Conservation (phyloP, 1,140 invertebrate genomes). For the Trichonephila clavata region DNA sequence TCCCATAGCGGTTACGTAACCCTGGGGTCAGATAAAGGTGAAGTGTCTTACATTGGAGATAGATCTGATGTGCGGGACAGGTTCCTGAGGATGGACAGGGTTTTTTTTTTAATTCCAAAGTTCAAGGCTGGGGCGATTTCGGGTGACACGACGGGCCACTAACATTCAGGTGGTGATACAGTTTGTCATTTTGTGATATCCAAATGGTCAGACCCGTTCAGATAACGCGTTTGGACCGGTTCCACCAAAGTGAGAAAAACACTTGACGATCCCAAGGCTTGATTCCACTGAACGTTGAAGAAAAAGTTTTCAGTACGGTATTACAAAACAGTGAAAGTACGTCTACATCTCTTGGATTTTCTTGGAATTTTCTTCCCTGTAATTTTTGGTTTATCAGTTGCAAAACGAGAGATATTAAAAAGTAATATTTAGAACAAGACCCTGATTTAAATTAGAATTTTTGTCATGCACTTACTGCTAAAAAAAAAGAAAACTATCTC, state of each 20-base stretch:
- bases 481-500: too few species aligned
- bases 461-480: too few species aligned
- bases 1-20: constrained; percentile 62
- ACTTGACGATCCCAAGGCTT: too few species aligned
- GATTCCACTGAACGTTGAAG: too few species aligned
- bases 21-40: constrained; percentile 74
- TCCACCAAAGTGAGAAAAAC: neutral
- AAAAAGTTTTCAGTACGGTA: neutral
- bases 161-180: constrained; percentile 36
- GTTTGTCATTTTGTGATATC: constrained; percentile 55
- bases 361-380: too few species aligned
- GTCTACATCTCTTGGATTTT: too few species aligned
- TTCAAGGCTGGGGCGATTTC: constrained; percentile 72
- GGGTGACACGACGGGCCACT: neutral
- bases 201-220: constrained; percentile 26
- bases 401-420: too few species aligned
- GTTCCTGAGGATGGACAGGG: constrained; percentile 69
- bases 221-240: constrained; percentile 19
- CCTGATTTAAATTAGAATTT: too few species aligned
- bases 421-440: too few species aligned
- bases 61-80: constrained; percentile 76
- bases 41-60: constrained; percentile 70
- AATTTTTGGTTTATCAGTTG: too few species aligned
- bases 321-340: too few species aligned
- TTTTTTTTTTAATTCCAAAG: constrained; percentile 38